These are phyloP conservation scores for Smutsia temminckii DNA, from an alignment of 2,797 vertebrate species.

Conservation along the genomic window DNA sequence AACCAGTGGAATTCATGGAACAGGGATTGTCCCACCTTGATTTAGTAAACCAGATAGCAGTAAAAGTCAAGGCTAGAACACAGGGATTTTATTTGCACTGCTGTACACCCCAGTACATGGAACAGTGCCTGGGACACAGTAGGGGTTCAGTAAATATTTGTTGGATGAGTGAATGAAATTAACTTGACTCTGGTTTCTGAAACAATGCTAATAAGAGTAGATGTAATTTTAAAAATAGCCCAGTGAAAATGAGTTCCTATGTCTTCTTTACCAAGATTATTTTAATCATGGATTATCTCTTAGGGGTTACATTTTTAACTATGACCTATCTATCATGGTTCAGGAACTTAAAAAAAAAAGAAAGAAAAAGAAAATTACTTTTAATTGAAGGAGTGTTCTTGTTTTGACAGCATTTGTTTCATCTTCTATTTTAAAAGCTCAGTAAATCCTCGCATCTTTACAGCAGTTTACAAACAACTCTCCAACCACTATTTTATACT, in stretches of 20 bases:
- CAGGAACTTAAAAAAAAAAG: not conserved
- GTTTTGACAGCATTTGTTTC: not conserved
- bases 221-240: not conserved
- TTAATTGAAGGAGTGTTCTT: not conserved
- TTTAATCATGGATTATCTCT: not conserved
- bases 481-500: not conserved
- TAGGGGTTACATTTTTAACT: not conserved
- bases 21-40: not conserved
- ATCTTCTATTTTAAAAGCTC: not conserved
- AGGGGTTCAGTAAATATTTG: not conserved
- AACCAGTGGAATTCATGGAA: not conserved
- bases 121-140: not conserved
- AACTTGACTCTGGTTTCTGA: slow-evolving; percentile 17
- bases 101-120: not conserved
- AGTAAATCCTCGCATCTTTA: not conserved
- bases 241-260: not conserved
- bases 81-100: not conserved
- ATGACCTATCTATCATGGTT: not conserved
- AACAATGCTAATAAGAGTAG: not conserved
- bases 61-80: not conserved
- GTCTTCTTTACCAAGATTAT: not conserved
- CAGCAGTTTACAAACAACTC: not conserved
- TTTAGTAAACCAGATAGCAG: not conserved
- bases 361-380: not conserved
- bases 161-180: not conserved